Conservation (phyloP, 2,888 invertebrate genomes). For the Drosophila infuscata region DNA sequence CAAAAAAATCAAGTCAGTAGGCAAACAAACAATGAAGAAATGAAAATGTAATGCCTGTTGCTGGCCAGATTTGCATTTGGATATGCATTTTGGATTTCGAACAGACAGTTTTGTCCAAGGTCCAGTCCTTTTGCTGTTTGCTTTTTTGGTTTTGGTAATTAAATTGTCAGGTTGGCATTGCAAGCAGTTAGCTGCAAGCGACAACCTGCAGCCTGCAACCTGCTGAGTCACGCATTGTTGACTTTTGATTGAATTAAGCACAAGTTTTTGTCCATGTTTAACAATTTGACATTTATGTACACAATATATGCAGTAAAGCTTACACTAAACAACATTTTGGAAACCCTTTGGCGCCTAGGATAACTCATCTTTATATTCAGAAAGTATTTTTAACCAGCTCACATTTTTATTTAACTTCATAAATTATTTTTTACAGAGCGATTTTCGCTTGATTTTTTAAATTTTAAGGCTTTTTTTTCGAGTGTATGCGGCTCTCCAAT, state of each 20-base stretch:
- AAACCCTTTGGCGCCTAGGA: not conserved
- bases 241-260: conserved; percentile 65
- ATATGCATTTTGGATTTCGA: conserved; percentile 23
- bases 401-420: no score
- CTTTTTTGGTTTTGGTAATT: conserved; percentile 63
- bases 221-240: conserved; percentile 67
- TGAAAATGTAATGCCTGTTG: conserved; percentile 64
- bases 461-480: not conserved
- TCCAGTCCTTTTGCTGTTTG: conserved; percentile 17
- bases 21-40: conserved; percentile 40
- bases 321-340: not conserved
- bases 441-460: not conserved
- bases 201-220: conserved; percentile 25
- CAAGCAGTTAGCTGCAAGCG: conserved; percentile 5
- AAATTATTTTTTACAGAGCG: not conserved
- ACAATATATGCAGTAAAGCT: conserved; percentile 25
- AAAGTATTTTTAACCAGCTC: no score
- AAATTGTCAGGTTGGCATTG: conserved; percentile 67
- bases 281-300: conserved; percentile 34
- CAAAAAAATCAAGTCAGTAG: conserved; percentile 23
- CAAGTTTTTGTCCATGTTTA: conserved; percentile 29
- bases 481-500: conserved; percentile 22
- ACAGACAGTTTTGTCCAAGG: conserved; percentile 50
- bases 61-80: conserved; percentile 29
- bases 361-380: not conserved